Conservation (phyloP, 23 tunicate species). For the Pegea sp. region DNA sequence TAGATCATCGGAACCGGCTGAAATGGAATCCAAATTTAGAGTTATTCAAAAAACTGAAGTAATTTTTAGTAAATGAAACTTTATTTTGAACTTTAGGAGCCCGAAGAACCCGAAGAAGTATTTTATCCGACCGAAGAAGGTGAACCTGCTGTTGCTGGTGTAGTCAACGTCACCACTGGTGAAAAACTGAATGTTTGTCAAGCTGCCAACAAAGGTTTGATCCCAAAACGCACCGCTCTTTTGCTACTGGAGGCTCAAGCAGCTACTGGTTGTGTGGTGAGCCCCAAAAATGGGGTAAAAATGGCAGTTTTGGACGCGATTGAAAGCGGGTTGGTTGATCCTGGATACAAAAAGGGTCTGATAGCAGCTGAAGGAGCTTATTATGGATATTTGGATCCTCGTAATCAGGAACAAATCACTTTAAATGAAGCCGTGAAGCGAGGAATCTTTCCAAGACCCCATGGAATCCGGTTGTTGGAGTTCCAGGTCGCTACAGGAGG, state of each 20-base stretch:
- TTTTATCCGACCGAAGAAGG: not conserved
- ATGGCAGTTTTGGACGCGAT: conserved; percentile 60
- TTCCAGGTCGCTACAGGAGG: conserved; percentile 93
- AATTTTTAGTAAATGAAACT: too few relatives aligned
- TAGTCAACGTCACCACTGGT: conserved; percentile 74
- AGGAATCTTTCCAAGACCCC: conserved; percentile 60
- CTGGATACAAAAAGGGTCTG: conserved; percentile 19
- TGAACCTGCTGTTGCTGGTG: conserved; percentile 72
- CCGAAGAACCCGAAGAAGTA: too few relatives aligned
- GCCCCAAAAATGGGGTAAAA: conserved; percentile 70
- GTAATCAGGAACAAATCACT: conserved; percentile 48
- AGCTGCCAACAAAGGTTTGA: conserved; percentile 65
- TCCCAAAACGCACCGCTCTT: conserved; percentile 63
- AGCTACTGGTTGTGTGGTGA: conserved; percentile 77
- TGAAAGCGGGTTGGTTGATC: conserved; percentile 36
- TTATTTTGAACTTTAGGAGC: too few relatives aligned
- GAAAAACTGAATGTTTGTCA: conserved; percentile 78
- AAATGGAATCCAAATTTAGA: too few relatives aligned
- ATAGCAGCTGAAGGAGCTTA: conserved; percentile 82
- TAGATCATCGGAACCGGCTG: too few relatives aligned
- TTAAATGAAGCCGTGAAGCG: conserved; percentile 48
- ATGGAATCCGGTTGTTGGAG: conserved; percentile 78
- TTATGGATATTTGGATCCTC: conserved; percentile 78
- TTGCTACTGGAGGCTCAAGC: conserved; percentile 87
- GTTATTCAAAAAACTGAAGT: too few relatives aligned